A percentile compares a stretch with the other conserved stretches of the same genome.
Evolutionary conservation across 1,140 invertebrate species (phyloP).

Genomic region (Parapsyche elsis): DNA sequence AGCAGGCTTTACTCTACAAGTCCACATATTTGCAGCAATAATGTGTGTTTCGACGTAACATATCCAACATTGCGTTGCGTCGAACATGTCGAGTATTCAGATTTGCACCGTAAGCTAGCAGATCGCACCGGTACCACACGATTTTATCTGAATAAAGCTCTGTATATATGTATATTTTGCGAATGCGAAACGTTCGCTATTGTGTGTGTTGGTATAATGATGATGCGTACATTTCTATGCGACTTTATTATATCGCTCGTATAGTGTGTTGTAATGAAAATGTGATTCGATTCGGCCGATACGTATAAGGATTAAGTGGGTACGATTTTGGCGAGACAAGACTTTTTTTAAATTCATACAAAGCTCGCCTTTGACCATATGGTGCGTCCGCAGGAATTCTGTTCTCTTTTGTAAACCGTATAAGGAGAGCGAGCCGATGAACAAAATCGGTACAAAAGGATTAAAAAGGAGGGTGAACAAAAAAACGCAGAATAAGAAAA

Average conservation of each 20-base stretch:
- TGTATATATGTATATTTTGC: too few relatives aligned
- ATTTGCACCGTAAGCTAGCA: background rate
- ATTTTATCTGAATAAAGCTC: too few relatives aligned
- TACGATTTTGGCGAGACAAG: background rate
- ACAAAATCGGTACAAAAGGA: background rate
- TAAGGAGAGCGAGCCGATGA: conserved; percentile 9
- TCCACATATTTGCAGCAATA: background rate
- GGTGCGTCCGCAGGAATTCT: conserved; percentile 24
- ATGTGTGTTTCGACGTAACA: background rate
- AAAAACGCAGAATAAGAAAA: background rate
- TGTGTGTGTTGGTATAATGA: background rate
- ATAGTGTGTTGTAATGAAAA: background rate
- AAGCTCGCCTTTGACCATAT: conserved; percentile 24
- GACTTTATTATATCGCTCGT: too few relatives aligned
- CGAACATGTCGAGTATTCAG: background rate
- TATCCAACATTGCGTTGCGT: background rate
- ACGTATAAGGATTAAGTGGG: conserved; percentile 17
- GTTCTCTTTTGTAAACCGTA: conserved; percentile 33
- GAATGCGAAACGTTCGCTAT: background rate
- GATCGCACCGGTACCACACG: too few relatives aligned
- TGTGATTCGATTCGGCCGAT: background rate
- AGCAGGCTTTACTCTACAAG: background rate
- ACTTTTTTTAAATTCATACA: conserved; percentile 23
- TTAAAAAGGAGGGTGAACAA: too few relatives aligned
- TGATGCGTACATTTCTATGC: too few relatives aligned